Percentiles rank a stretch among this genome's conserved stretches.
Evolutionary conservation across 2,888 invertebrate genomes (phyloP).

Genomic region (Galerucella calmariensis): DNA sequence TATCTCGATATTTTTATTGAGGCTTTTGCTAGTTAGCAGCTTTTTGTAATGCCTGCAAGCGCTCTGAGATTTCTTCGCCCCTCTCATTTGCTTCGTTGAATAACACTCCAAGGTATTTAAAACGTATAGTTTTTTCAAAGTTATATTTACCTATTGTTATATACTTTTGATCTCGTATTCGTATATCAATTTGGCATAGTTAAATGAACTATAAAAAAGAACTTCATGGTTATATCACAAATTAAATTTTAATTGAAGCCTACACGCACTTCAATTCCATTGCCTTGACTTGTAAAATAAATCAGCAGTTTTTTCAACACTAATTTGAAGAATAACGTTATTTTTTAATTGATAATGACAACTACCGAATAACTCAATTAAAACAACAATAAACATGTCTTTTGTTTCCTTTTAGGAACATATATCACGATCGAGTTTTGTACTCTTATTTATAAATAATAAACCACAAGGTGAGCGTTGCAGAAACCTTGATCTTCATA

Average conservation of each 20-base stretch:
- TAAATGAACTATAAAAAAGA: too few species aligned
- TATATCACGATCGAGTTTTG: conserved; percentile 19
- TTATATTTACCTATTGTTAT: neutral
- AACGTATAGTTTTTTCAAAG: too few species aligned
- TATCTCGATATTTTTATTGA: too few species aligned
- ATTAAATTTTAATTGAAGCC: neutral
- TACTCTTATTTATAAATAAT: conserved; percentile 6
- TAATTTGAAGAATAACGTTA: neutral
- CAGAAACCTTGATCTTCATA: conserved; percentile 27
- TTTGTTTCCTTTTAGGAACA: conserved; percentile 15
- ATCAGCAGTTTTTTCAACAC: neutral
- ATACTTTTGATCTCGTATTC: too few species aligned
- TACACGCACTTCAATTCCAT: neutral
- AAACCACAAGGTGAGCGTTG: conserved; percentile 19
- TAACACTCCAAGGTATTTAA: too few species aligned
- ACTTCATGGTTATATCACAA: too few species aligned
- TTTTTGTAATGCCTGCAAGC: neutral
- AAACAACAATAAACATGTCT: neutral
- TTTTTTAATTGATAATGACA: neutral
- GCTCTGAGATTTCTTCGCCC: neutral
- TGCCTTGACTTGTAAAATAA: neutral
- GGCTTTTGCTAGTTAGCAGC: too few species aligned
- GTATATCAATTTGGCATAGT: too few species aligned
- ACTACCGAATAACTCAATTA: neutral
- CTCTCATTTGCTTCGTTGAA: too few species aligned